Evolutionary conservation across 2,113 vertebrate genomes (phyloP).

Genomic region (Coturnix japonica): DNA sequence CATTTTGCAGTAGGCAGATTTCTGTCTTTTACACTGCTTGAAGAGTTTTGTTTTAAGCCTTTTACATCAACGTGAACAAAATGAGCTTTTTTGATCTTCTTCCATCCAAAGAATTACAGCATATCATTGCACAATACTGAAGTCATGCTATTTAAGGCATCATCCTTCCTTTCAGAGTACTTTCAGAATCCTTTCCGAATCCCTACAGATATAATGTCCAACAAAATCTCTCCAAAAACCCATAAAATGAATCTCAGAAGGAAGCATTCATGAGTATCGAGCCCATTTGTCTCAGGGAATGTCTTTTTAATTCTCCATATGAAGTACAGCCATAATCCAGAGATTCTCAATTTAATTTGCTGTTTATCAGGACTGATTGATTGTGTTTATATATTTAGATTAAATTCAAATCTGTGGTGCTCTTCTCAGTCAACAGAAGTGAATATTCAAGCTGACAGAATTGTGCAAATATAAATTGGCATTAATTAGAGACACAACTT

Average conservation of each 20-base stretch:
- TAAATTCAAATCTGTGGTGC: background rate
- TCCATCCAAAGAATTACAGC: background rate
- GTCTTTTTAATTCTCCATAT: background rate
- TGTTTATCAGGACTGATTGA: background rate
- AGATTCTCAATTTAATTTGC: background rate
- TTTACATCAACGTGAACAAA: background rate
- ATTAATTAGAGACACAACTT: background rate
- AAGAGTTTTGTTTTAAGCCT: background rate
- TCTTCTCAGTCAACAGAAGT: background rate
- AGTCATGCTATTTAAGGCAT: background rate
- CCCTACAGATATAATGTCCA: background rate
- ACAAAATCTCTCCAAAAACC: background rate
- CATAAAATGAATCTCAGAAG: background rate
- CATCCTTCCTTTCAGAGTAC: background rate
- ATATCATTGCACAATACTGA: background rate
- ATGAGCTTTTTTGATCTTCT: background rate
- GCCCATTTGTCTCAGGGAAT: background rate
- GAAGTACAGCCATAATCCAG: background rate
- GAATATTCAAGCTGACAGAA: background rate
- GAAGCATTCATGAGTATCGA: background rate
- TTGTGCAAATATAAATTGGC: background rate
- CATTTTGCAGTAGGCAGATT: background rate
- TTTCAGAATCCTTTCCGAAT: no score
- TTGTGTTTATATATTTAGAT: background rate
- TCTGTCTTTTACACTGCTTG: background rate